Conservation (phyloP, 2,113 vertebrate species). For the Tragelaphus buxtoni region DNA sequence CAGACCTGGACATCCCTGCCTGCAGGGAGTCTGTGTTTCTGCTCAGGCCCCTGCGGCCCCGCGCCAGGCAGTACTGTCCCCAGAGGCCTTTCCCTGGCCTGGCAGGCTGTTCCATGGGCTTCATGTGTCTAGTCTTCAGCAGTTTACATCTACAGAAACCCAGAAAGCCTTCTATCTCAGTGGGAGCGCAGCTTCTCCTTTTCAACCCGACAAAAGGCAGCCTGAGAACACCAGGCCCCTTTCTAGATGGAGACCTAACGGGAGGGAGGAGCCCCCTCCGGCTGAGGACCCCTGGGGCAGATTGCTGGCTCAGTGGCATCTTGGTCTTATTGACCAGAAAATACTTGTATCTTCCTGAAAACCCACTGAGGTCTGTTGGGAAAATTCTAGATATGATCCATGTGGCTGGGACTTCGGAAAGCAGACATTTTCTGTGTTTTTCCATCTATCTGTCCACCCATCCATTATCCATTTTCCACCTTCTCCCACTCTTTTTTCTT, state of each 20-base stretch:
- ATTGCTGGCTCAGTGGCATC: no score
- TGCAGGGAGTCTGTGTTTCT: neutral
- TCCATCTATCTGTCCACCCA: neutral
- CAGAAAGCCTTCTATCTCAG: no score
- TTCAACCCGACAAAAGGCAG: neutral
- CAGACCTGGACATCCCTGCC: neutral
- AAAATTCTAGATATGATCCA: accelerated
- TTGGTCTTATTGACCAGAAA: accelerated
- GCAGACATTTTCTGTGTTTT: neutral
- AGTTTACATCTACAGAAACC: neutral
- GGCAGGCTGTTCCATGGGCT: accelerated
- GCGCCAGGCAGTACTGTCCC: neutral
- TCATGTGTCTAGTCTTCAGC: no score
- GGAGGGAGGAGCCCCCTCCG: neutral
- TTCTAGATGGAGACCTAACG: neutral
- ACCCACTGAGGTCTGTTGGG: neutral
- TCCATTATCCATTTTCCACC: neutral
- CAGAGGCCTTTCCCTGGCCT: neutral
- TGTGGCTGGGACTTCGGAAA: neutral
- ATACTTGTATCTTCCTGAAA: neutral
- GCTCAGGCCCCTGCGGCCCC: neutral
- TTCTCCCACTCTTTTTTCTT: no score
- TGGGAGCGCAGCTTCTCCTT: neutral
- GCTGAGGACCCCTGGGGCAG: neutral
- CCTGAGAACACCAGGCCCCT: neutral